Percentiles rank a stretch among this genome's conserved stretches.
phyloP scores from a whole-genome alignment of 30 jellyfish, hydroid and myxozoan genomes.

The Catostylus mosaicus region DNA sequence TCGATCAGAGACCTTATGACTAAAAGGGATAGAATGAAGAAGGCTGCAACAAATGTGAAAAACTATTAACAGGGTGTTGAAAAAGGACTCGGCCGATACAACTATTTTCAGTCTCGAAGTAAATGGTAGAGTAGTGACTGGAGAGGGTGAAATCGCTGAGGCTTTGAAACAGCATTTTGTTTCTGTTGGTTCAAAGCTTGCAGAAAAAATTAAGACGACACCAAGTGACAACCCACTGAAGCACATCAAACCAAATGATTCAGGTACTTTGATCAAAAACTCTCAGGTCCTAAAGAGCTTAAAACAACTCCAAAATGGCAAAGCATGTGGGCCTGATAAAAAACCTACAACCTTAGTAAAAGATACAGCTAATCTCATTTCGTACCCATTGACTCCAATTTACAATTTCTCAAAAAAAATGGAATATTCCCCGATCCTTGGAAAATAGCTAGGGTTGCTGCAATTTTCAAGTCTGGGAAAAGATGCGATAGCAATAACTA shows the following conservation, averaged over 20 bases:
- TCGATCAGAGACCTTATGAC: constrained; percentile 6
- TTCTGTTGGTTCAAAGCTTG: too few species aligned
- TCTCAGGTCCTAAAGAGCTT: neutral
- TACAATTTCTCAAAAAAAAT: neutral
- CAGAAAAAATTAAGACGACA: constrained; percentile 3
- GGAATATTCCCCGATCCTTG: neutral
- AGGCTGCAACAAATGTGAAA: too few species aligned
- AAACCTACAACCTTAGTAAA: neutral
- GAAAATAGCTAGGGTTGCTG: too few species aligned
- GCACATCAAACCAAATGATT: neutral
- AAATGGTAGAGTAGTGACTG: neutral
- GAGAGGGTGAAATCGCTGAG: too few species aligned
- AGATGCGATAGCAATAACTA: constrained; percentile 1
- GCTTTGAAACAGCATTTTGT: too few species aligned
- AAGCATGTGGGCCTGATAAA: neutral
- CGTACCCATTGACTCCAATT: neutral
- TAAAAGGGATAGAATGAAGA: constrained; percentile 1
- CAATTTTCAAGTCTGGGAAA: neutral
- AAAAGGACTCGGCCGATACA: neutral
- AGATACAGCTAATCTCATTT: neutral
- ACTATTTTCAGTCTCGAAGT: neutral
- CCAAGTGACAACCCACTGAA: constrained; percentile 11
- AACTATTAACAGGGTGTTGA: constrained; percentile 9
- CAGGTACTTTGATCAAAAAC: neutral
- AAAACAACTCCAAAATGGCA: neutral